A percentile compares a stretch with the other conserved stretches of the same genome.
These are phyloP conservation scores for Garra rufa DNA, from an alignment of 2,113 vertebrate genomes.

Conservation along the genomic window DNA sequence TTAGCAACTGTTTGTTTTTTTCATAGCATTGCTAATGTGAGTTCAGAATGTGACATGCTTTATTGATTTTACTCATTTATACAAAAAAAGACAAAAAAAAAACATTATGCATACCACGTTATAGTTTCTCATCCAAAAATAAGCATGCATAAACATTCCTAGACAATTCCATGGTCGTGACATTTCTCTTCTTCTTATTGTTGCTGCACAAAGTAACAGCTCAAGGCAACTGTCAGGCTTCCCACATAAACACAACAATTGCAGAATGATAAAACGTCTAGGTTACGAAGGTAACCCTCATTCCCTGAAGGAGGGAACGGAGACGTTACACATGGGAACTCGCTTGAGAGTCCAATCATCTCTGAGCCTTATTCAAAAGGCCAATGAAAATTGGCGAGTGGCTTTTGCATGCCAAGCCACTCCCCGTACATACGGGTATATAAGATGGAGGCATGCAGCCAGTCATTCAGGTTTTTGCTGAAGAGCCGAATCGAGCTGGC, in stretches of 20 bases:
- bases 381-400: too few species aligned
- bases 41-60: constrained; percentile 15
- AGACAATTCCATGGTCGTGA: constrained; percentile 33
- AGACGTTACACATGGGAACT: too few species aligned
- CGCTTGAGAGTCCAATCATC: too few species aligned
- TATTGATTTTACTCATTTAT: constrained; percentile 12
- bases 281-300: too few species aligned
- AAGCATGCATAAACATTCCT: constrained; percentile 34
- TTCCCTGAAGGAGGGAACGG: too few species aligned
- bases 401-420: too few species aligned
- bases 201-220: constrained; percentile 26
- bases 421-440: too few species aligned
- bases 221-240: constrained; percentile 43
- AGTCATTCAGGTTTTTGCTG: too few species aligned
- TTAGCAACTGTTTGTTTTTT: not conserved
- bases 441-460: too few species aligned
- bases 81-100: constrained; percentile 23
- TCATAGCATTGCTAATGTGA: constrained; percentile 2
- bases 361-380: too few species aligned
- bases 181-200: constrained; percentile 12
- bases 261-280: constrained; percentile 36
- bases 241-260: constrained; percentile 35
- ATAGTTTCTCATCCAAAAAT: constrained; percentile 26
- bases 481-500: too few species aligned
- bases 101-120: constrained; percentile 8